Conservation (phyloP, 2,113 vertebrate genomes). For the Athene cunicularia region DNA sequence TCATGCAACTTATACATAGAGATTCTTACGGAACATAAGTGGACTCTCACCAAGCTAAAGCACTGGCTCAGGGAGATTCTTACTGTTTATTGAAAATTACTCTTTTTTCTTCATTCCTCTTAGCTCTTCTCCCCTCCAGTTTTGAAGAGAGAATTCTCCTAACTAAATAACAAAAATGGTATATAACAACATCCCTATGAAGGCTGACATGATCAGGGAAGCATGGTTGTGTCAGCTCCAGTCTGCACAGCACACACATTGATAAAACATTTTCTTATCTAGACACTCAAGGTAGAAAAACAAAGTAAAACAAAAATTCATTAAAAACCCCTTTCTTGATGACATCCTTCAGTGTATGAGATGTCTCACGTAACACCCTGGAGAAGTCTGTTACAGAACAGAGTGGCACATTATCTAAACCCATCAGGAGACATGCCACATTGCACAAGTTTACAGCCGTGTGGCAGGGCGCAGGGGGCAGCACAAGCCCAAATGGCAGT, state of each 20-base stretch:
- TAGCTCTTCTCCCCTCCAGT: fast-evolving
- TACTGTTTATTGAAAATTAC: not conserved
- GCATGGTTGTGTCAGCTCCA: not conserved
- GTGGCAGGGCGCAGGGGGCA: too few relatives aligned
- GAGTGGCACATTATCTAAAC: too few relatives aligned
- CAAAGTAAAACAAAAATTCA: not conserved
- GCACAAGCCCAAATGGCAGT: fast-evolving
- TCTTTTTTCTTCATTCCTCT: not conserved
- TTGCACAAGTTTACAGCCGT: too few relatives aligned
- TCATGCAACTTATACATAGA: not conserved
- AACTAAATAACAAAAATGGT: not conserved
- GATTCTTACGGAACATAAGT: not conserved
- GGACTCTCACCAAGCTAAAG: not conserved
- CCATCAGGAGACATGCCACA: not conserved
- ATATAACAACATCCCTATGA: not conserved
- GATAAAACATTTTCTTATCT: not conserved
- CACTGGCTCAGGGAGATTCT: not conserved
- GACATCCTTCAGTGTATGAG: not conserved
- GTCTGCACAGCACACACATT: fast-evolving
- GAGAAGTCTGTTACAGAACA: not conserved
- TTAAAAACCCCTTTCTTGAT: not conserved
- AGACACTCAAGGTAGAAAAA: not conserved
- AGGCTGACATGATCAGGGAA: not conserved
- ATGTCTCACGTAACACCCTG: not conserved
- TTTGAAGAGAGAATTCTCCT: not conserved